These are phyloP conservation scores for Ondatra zibethicus DNA, from an alignment of 2,113 vertebrate genomes.

Conservation along the genomic window DNA sequence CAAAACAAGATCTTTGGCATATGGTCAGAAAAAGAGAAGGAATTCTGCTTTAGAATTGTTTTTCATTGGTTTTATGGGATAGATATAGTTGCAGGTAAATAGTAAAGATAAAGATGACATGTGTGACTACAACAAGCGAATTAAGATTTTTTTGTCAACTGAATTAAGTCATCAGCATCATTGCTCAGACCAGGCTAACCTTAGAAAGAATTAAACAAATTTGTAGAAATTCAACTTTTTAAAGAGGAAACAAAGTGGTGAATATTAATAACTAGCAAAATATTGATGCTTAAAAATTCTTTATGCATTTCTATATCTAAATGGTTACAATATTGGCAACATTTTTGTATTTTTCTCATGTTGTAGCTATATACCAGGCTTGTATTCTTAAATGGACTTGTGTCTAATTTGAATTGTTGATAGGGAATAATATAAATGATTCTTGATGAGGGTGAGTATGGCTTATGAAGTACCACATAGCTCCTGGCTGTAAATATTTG, in stretches of 20 bases:
- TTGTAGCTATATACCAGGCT: not conserved
- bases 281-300: not conserved
- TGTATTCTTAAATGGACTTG: not conserved
- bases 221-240: not conserved
- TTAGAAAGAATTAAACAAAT: not conserved
- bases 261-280: not conserved
- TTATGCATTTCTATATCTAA: accelerated
- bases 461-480: not conserved
- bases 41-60: accelerated
- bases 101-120: not conserved
- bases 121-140: not conserved
- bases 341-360: not conserved
- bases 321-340: not conserved
- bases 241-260: not conserved
- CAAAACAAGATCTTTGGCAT: not conserved
- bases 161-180: not conserved
- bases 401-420: not conserved
- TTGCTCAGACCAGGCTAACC: not conserved
- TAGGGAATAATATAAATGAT: not conserved
- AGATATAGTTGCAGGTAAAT: too few species aligned
- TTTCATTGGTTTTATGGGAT: not conserved
- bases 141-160: not conserved
- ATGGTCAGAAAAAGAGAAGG: not conserved
- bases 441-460: not conserved
- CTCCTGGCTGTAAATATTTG: accelerated